Conservation (phyloP, 2,113 vertebrate genomes). For the Suncus etruscus region DNA sequence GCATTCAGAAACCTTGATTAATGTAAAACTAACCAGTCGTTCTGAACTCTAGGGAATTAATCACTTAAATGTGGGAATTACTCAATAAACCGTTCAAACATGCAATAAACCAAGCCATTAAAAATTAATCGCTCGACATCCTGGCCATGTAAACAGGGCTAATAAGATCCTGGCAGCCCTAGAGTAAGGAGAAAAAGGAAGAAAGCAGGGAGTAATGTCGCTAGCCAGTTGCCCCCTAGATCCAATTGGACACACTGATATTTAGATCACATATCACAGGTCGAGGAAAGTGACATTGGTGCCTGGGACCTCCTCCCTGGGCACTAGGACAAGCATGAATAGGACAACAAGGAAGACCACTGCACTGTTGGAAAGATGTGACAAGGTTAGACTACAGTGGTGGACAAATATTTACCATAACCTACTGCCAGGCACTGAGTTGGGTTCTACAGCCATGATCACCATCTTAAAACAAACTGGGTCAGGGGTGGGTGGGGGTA, state of each 20-base stretch:
- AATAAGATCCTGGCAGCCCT: constrained; percentile 81
- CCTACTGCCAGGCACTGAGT: background rate
- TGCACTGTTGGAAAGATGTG: background rate
- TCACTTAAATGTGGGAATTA: constrained; percentile 86
- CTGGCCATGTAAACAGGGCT: constrained; percentile 81
- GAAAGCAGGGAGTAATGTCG: background rate
- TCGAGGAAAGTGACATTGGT: background rate
- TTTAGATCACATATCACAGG: background rate
- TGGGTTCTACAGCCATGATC: background rate
- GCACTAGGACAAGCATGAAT: background rate
- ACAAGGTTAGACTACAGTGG: too few relatives aligned
- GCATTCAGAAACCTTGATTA: constrained; percentile 84
- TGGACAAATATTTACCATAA: background rate
- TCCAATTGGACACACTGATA: background rate
- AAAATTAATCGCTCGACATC: constrained; percentile 87
- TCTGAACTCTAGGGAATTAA: constrained; percentile 87
- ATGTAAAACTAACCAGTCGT: constrained; percentile 79
- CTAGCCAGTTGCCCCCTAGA: background rate
- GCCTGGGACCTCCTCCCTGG: background rate
- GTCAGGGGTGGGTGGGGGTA: background rate
- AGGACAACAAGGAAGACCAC: background rate
- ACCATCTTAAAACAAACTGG: too few relatives aligned
- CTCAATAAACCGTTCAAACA: constrained; percentile 87
- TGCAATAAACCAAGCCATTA: constrained; percentile 85
- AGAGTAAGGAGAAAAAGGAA: background rate